Evolutionary conservation across 2,888 invertebrate species (phyloP).

Genomic region (Lasioglossum figueresi): DNA sequence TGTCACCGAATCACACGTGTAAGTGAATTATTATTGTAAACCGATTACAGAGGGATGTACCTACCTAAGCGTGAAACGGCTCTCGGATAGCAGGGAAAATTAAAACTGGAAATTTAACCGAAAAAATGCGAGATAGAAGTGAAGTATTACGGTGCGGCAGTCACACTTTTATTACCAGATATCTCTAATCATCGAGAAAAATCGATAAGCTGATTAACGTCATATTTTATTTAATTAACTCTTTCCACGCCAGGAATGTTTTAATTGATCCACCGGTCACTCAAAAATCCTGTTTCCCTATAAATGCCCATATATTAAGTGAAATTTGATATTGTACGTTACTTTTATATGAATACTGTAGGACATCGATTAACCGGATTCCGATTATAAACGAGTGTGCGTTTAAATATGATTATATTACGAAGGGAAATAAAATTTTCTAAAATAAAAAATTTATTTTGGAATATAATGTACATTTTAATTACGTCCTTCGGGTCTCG

Average conservation of each 20-base stretch:
- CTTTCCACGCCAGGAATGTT: neutral
- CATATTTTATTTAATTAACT: slow-evolving; percentile 16
- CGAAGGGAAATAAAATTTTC: too few relatives aligned
- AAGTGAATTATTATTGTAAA: slow-evolving; percentile 48
- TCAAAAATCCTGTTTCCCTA: neutral
- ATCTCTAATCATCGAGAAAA: slow-evolving; percentile 20
- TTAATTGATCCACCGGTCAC: neutral
- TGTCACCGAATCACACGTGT: slow-evolving; percentile 45
- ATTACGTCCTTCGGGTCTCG: too few relatives aligned
- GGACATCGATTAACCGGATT: too few relatives aligned
- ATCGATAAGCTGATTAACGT: slow-evolving; percentile 48
- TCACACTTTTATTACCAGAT: slow-evolving; percentile 42
- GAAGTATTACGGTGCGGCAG: slow-evolving; percentile 34
- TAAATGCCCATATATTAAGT: neutral
- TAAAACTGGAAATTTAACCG: slow-evolving; percentile 43
- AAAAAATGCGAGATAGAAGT: slow-evolving; percentile 24
- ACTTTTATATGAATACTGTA: neutral
- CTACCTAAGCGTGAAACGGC: slow-evolving; percentile 35
- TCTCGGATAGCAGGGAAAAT: slow-evolving; percentile 25
- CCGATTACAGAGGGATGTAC: slow-evolving; percentile 36
- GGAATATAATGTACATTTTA: too few relatives aligned
- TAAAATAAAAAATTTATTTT: too few relatives aligned
- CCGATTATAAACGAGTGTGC: too few relatives aligned
- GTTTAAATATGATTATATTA: too few relatives aligned
- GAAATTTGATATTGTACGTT: neutral